Percentiles rank a stretch among this genome's conserved stretches.
Conservation (phyloP, 2,888 invertebrate genomes). For the Drosophila neotestacea region DNA sequence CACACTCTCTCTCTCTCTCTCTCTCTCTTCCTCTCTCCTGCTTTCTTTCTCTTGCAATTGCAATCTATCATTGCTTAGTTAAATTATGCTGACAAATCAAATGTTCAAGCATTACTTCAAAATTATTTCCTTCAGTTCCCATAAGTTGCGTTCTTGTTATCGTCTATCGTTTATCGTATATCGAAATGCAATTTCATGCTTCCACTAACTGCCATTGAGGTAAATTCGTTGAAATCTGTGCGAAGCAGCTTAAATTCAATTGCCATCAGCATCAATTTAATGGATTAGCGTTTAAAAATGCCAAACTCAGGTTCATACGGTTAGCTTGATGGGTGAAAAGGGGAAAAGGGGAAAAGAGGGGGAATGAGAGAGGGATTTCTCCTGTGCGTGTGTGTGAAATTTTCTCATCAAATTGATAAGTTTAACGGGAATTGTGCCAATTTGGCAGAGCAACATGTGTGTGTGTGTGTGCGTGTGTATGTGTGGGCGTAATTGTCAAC, state of each 20-base stretch:
- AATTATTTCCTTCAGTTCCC: slow-evolving; percentile 32
- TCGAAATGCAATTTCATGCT: slow-evolving; percentile 63
- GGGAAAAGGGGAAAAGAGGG: neutral
- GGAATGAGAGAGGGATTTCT: neutral
- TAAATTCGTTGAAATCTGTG: slow-evolving; percentile 59
- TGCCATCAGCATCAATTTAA: slow-evolving; percentile 80
- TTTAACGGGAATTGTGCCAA: slow-evolving; percentile 80
- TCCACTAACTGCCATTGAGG: slow-evolving; percentile 51
- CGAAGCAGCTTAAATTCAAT: slow-evolving; percentile 78
- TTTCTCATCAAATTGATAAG: slow-evolving; percentile 76
- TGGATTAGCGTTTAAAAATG: slow-evolving; percentile 74
- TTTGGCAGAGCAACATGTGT: slow-evolving; percentile 48
- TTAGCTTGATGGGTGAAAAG: no score
- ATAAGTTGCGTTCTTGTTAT: slow-evolving; percentile 28
- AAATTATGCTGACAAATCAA: slow-evolving; percentile 77
- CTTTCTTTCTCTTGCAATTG: neutral
- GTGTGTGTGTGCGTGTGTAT: slow-evolving; percentile 18
- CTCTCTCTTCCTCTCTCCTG: neutral
- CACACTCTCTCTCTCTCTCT: neutral
- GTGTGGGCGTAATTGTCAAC: slow-evolving; percentile 62
- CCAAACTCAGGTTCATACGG: slow-evolving; percentile 33
- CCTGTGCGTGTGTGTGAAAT: slow-evolving; percentile 41
- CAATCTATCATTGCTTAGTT: slow-evolving; percentile 13
- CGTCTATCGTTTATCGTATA: slow-evolving; percentile 41
- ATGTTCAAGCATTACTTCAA: slow-evolving; percentile 41